Conservation (phyloP, 2,797 vertebrate species). For the Argya squamiceps region DNA sequence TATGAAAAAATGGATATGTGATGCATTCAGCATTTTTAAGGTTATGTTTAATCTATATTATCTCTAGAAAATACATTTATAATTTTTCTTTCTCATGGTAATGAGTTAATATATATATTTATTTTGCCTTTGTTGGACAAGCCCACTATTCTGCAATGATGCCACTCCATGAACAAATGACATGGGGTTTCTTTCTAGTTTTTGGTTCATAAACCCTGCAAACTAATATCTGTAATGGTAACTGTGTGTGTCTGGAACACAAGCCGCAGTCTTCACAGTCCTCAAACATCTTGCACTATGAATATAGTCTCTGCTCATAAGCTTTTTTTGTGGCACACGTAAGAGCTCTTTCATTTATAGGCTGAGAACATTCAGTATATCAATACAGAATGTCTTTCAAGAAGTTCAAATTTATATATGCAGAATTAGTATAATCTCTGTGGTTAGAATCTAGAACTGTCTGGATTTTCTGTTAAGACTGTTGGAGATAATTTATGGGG, state of each 20-base stretch:
- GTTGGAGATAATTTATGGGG: background rate
- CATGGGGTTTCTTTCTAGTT: background rate
- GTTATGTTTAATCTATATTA: background rate
- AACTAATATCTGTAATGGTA: background rate
- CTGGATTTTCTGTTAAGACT: background rate
- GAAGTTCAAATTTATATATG: background rate
- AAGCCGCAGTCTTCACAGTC: background rate
- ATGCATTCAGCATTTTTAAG: background rate
- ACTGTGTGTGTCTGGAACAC: background rate
- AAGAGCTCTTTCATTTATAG: background rate
- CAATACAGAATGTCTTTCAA: background rate
- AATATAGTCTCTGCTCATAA: background rate
- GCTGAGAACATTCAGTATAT: background rate
- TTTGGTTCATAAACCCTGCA: background rate
- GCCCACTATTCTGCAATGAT: background rate
- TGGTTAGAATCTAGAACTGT: background rate
- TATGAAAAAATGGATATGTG: background rate
- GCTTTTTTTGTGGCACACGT: fast-evolving
- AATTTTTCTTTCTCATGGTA: background rate
- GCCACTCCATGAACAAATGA: background rate
- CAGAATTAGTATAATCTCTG: background rate
- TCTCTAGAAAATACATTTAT: background rate
- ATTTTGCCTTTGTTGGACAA: background rate
- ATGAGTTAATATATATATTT: background rate
- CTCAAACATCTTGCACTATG: background rate